A percentile compares a stretch with the other conserved stretches of the same genome.
phyloP scores from a whole-genome alignment of 2,113 vertebrate species.

The Heteronetta atricapilla region DNA sequence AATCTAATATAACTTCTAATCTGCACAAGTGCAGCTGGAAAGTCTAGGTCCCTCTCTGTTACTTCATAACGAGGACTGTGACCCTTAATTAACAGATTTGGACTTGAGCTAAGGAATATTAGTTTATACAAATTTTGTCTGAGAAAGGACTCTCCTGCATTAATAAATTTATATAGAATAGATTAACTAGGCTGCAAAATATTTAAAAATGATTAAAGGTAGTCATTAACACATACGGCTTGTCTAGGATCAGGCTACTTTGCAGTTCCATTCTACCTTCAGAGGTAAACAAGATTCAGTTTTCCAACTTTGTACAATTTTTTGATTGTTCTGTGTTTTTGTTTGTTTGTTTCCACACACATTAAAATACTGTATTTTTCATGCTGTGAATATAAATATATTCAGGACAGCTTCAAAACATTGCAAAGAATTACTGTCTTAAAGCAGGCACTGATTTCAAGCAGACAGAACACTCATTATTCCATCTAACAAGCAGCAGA shows the following conservation, averaged over 20 bases:
- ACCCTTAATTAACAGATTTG: neutral
- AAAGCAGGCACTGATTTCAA: slow-evolving; percentile 5
- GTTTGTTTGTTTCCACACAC: neutral
- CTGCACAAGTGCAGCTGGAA: neutral
- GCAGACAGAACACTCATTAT: neutral
- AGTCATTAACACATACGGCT: neutral
- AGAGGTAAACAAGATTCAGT: too few relatives aligned
- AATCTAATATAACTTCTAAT: neutral
- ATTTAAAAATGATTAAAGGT: neutral
- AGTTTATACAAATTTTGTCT: neutral
- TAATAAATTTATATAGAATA: neutral
- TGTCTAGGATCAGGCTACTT: neutral
- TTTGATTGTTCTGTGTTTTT: neutral
- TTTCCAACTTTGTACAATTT: neutral
- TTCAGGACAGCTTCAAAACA: slow-evolving; percentile 1
- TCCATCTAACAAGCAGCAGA: neutral
- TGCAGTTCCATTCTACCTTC: neutral
- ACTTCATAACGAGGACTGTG: neutral
- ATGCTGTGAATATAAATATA: neutral
- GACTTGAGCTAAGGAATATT: neutral
- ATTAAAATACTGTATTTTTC: neutral
- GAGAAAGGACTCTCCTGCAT: neutral
- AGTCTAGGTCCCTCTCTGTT: neutral
- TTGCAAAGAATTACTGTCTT: slow-evolving; percentile 3
- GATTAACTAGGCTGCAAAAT: neutral